Base-by-base conservation (phyloP, 30 jellyfish, hydroid and myxozoan genomes). In the Aurelia sp. region DNA sequence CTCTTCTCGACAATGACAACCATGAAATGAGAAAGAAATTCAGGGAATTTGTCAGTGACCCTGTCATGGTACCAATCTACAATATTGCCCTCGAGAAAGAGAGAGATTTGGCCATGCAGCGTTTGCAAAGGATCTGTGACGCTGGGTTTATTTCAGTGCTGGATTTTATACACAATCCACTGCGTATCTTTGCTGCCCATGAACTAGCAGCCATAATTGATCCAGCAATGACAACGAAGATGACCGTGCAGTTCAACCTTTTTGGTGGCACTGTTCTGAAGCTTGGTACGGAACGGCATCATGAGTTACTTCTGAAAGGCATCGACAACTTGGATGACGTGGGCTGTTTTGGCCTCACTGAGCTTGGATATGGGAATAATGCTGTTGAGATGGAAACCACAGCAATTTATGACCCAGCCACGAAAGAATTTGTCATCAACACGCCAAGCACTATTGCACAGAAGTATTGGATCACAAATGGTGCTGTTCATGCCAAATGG, bases 311-410 rank as follows among this genome's bases (percentile, higher is more conserved):
- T 19, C 91, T 91, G 21, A 79, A 86, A 44, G 96, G 96, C 16
- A 91, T 91, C 61, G 98, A 91, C 79, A 61, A 52, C 61, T 89
- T 91, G 23, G 96, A 85, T 35, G 98, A 91, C 51, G 96, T 91
- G 23, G 98, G 98, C 12, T 91, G 98, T 52, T 91, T 91, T 73
- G 98, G 96, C 40, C 85, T 91, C 48, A 91, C 98, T 3, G 98
- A 91, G 80, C 89, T 91, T 48, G 98, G 98, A 48, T 91, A 91
- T 81, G 98, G 98, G 11, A 91, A 91, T 64, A 91, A 91, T 66
- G 98, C 98, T 8, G 98, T 91, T 10, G 98, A 91, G 62, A 91
- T 91, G 98, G 98, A 91, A 81, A 91, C 98, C 37, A 85, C 91
- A 30, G 98, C 98, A 17, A 76, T 59, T 11, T 91, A 85, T 80